Evolutionary conservation across 2,113 vertebrate species (phyloP).

Genomic region (Panurus biarmicus): DNA sequence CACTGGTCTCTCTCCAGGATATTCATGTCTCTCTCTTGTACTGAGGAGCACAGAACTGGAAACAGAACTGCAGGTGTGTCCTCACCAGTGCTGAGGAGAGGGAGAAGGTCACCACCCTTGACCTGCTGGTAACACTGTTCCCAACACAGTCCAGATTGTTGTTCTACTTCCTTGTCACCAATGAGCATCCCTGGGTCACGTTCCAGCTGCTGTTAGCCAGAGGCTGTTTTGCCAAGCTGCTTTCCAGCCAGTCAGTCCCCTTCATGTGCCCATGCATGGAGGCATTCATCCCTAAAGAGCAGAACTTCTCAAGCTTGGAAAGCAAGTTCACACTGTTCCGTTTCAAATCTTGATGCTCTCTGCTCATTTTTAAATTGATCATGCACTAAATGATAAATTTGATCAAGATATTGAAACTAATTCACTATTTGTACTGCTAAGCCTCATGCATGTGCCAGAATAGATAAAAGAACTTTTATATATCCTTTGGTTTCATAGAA

Average conservation of each 20-base stretch:
- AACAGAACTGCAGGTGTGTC: background rate
- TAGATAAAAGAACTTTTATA: background rate
- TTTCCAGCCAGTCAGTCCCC: background rate
- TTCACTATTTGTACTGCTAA: background rate
- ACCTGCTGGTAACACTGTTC: background rate
- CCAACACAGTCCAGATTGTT: background rate
- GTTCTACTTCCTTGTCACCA: background rate
- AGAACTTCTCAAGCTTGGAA: background rate
- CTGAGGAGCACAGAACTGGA: background rate
- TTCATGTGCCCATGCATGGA: rapidly evolving
- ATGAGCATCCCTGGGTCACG: rapidly evolving
- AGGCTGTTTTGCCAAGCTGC: background rate
- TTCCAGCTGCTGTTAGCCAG: background rate
- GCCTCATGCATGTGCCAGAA: background rate
- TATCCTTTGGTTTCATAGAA: background rate
- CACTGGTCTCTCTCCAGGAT: background rate
- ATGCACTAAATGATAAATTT: background rate
- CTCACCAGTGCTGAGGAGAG: background rate
- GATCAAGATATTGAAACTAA: background rate
- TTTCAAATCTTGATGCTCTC: background rate
- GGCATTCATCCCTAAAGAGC: background rate
- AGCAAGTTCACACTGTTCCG: background rate
- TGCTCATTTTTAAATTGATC: background rate
- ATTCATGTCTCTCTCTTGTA: too few species aligned
- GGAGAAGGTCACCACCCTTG: background rate